Percentiles rank a stretch among this genome's conserved stretches.
phyloP scores from a whole-genome alignment of 2,113 vertebrate genomes.

The Piaya cayana region DNA sequence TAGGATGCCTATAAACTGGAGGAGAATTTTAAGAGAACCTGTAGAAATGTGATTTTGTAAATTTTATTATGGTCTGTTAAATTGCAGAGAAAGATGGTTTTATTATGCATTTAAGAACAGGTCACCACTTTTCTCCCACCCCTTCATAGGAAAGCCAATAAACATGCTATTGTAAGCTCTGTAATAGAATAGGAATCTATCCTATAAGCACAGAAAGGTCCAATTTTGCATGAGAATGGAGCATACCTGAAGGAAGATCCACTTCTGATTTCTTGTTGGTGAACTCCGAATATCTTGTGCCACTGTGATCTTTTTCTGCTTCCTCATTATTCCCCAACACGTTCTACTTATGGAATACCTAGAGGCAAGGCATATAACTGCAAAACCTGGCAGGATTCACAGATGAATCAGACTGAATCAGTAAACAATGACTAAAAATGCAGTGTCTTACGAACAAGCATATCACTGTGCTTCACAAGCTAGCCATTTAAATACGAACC shows the following conservation, averaged over 20 bases:
- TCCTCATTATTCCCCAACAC: background rate
- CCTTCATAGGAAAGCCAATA: background rate
- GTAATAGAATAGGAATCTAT: background rate
- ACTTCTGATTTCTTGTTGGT: background rate
- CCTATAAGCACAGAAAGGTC: background rate
- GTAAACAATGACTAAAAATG: conserved; percentile 37
- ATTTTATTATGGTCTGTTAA: background rate
- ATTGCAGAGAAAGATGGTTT: background rate
- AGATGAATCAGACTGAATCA: conserved; percentile 23
- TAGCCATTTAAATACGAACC: background rate
- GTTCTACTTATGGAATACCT: background rate
- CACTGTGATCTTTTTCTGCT: background rate
- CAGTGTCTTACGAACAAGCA: background rate
- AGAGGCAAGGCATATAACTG: background rate
- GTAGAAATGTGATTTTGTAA: background rate
- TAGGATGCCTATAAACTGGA: background rate
- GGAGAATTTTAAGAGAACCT: background rate
- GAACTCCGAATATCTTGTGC: background rate
- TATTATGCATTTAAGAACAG: background rate
- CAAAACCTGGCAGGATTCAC: conserved; percentile 14
- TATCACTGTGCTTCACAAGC: background rate
- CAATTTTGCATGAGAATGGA: background rate
- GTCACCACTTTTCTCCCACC: background rate
- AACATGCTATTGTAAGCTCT: background rate
- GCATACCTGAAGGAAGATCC: background rate